Evolutionary conservation across 1,140 invertebrate genomes (phyloP), one percentile per base, ranked within the genome.

Genomic region (Pseudomyrmex cubaensis): DNA sequence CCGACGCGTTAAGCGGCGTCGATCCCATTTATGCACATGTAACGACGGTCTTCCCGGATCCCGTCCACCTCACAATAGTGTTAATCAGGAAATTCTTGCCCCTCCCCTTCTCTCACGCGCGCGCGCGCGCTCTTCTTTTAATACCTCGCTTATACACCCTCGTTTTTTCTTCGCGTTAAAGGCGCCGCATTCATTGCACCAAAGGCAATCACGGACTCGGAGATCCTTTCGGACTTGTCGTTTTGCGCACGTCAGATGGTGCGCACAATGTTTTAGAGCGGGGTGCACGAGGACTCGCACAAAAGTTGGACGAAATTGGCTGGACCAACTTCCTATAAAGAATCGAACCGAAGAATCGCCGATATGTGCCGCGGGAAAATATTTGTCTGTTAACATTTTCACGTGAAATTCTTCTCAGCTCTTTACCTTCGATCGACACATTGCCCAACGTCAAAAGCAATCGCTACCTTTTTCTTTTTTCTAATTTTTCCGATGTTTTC

Each of bases 31-130:
- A 25, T 25, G 52, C 56, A 48, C 75, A 46, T 69, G 64, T 72
- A 84, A 63, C 52, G 62, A 62, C 59, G 46, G 57, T 54, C 48
- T 46, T 77, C 17, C 54, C 22, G 13, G 15, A 44, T 52, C 59
- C 44, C 52, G 44, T 66, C 35, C 52, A 35, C 44, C 46, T 77
- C 69, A 88, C 85, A 86, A 87, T 86, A 70, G 74, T 66, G 66
- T 88, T 88, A 86, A 88, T 88, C 80, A 77, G 17, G 46, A 62
- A 59, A 74, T 57, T 69, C 25, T 62, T 78, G 3, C 54, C 46
- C 17, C 63, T 22, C 35, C 35, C 48, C 25, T 22, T 25, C 48
- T 78, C 1, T 20, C 20, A 0, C 20, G 0, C 46, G 22, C 17
- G 63, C 25, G 2, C 35, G 17, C 56, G 50, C 52, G 54, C 76